Base-by-base conservation (phyloP, 1,140 invertebrate species). In the Geopemphigus sp. region DNA sequence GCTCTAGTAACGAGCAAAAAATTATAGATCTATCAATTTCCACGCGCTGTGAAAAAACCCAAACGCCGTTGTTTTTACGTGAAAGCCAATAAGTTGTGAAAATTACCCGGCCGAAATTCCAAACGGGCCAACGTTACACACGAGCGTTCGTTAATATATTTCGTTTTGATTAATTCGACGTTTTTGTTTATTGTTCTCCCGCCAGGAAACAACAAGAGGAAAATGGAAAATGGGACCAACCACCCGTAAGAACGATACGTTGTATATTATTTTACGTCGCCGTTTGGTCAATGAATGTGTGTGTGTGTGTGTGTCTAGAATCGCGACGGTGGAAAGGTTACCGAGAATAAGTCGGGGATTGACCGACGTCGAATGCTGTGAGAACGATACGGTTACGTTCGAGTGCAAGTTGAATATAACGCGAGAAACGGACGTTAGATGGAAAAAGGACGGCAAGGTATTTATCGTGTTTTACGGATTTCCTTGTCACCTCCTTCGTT, bases 371-470 rank as follows among this genome's bases (percentile, higher is more conserved):
- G 87, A 91, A 59, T 93, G 92, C 82, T 92, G 91, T 82, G 93
- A 94, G 83, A 93, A 93, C 5, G 93, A 95, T 83, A 88, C 91
- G 1, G 89, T 93, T 3, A 90, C 91, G 53, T 88, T 95, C 53
- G 92, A 94, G 83, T 94, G 93, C 82, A 88, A 89, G 82, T 88
- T 94, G 29, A 87, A 90, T 61, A 91, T 90, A 6, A 87, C 89
- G 45, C 91, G 91, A 0, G 87, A 90, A 59, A 84, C 85, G 10
- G 88, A 90, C 82, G 88, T 94, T 78, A 88, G 91, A 82, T 95
- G 94, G 94, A 91, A 93, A 85, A 92, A 92, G 84, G 90, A 90
- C 83, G 91, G 91, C 45, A 92, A 91, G 84, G 93, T 94, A 86
- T n/a, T n/a, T n/a, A n/a, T n/a, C n/a, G n/a, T n/a, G n/a, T n/a